A percentile compares a stretch with the other conserved stretches of the same genome.
Evolutionary conservation across 2,113 vertebrate genomes (phyloP).

Genomic region (Drymodes brunneopygia): DNA sequence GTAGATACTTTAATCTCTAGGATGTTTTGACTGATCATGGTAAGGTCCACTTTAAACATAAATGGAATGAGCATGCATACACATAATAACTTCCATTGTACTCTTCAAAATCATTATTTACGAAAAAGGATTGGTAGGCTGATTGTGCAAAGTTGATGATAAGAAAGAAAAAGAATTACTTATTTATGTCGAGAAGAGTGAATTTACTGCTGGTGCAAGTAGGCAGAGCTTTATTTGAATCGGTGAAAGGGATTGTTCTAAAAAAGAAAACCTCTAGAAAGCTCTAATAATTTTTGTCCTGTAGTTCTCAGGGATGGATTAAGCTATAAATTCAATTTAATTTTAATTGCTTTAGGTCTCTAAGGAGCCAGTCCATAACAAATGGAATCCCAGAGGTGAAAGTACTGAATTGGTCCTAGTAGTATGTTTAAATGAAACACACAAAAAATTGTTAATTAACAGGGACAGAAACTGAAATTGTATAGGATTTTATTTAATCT

Average conservation of each 20-base stretch:
- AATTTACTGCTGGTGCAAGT: not conserved
- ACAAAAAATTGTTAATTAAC: constrained; percentile 60
- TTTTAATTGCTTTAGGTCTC: constrained; percentile 70
- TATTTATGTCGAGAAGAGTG: not conserved
- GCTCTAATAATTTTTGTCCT: constrained; percentile 20
- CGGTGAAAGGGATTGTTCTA: not conserved
- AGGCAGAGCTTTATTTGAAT: not conserved
- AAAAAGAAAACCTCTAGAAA: constrained; percentile 19
- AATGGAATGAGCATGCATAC: not conserved
- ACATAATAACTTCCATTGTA: not conserved
- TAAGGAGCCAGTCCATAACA: constrained; percentile 41
- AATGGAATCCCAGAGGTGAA: constrained; percentile 49
- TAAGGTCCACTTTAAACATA: not conserved
- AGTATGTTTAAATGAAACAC: constrained; percentile 62
- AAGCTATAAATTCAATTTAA: constrained; percentile 67
- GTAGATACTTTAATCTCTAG: not conserved
- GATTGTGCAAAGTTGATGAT: not conserved
- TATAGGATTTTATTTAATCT: constrained; percentile 66
- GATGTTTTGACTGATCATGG: not conserved
- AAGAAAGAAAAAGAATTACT: not conserved
- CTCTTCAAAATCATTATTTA: not conserved
- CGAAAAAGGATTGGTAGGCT: not conserved
- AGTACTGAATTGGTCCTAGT: not conserved
- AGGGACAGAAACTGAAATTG: constrained; percentile 52
- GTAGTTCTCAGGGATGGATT: constrained; percentile 29